These are phyloP conservation scores for Potorous gilbertii DNA, from an alignment of 2,797 vertebrate species.

Conservation along the genomic window DNA sequence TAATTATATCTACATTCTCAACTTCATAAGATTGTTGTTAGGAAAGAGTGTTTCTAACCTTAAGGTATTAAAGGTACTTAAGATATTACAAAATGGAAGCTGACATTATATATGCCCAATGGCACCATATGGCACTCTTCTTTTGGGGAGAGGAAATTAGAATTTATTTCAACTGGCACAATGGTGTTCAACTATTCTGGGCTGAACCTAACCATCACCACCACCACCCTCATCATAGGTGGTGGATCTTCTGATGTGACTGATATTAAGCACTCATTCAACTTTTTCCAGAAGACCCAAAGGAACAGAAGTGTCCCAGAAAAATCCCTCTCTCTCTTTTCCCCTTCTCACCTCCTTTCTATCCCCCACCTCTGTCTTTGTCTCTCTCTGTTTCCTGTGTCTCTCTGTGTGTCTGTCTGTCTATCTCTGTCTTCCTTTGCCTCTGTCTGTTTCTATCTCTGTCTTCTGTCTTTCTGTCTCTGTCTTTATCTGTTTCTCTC, in stretches of 20 bases:
- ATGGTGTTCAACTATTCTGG: background rate
- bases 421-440: background rate
- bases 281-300: background rate
- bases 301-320: background rate
- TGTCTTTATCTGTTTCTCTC: background rate
- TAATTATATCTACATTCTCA: background rate
- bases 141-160: background rate
- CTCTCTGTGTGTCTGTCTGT: background rate
- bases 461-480: too few species aligned
- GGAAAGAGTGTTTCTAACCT: background rate
- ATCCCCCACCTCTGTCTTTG: background rate
- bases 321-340: background rate
- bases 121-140: background rate
- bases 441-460: background rate
- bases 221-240: background rate
- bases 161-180: background rate
- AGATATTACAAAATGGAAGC: background rate
- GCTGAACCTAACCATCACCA: background rate
- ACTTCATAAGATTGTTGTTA: background rate
- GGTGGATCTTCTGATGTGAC: background rate
- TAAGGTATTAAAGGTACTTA: background rate
- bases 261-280: background rate
- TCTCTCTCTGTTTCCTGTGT: background rate
- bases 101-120: background rate
- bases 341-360: background rate